Evolutionary conservation across 2,888 invertebrate genomes (phyloP).

Genomic region (Strigamia crassipes): DNA sequence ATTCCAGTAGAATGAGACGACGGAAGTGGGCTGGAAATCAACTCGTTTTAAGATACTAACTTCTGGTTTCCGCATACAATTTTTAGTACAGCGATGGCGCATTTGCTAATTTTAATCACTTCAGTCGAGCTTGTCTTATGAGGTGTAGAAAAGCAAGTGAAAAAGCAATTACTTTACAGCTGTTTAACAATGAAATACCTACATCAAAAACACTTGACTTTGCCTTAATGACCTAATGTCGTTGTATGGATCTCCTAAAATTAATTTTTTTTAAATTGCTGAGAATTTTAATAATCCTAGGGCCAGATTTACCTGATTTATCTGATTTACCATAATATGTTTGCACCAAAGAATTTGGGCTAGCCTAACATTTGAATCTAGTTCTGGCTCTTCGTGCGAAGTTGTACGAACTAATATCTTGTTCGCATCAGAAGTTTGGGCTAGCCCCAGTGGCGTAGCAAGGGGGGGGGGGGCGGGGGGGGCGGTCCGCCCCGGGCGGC

Average conservation of each 20-base stretch:
- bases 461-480: too few relatives aligned
- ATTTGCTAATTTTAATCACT: constrained; percentile 10
- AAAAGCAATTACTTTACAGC: constrained; percentile 10
- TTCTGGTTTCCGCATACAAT: not conserved
- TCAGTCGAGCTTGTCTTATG: constrained; percentile 10
- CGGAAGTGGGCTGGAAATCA: not conserved
- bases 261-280: too few relatives aligned
- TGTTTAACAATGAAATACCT: constrained; percentile 10
- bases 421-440: too few relatives aligned
- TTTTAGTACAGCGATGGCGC: not conserved
- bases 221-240: constrained; percentile 4
- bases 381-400: too few relatives aligned
- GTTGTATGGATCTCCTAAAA: not conserved
- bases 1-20: not conserved
- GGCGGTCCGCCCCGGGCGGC: too few relatives aligned
- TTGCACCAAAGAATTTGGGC: too few relatives aligned
- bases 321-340: too few relatives aligned
- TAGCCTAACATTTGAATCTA: too few relatives aligned
- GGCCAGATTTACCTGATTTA: too few relatives aligned
- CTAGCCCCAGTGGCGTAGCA: too few relatives aligned
- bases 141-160: constrained; percentile 10
- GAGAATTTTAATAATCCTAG: too few relatives aligned
- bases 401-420: too few relatives aligned
- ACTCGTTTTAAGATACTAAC: not conserved
- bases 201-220: not conserved